Percentiles rank a stretch among this genome's conserved stretches.
These are phyloP conservation scores for Malthinus flaveolus DNA, from an alignment of 2,888 invertebrate species.

Conservation along the genomic window DNA sequence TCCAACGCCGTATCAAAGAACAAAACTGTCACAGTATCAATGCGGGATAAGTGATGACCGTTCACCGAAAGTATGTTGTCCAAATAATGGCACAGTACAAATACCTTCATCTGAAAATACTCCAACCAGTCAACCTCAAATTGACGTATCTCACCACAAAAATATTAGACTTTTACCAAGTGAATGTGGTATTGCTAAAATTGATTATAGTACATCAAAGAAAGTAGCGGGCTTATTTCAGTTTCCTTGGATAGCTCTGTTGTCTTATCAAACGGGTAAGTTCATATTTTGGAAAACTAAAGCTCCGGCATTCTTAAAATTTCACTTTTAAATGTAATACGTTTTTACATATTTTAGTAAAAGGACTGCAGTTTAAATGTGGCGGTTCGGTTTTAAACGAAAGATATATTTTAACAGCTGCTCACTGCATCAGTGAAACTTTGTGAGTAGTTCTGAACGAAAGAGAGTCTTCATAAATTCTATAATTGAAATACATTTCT, in stretches of 20 bases:
- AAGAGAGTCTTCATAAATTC: background rate
- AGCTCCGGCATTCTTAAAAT: slow-evolving; percentile 63
- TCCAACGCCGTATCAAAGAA: background rate
- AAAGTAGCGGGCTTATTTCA: slow-evolving; percentile 55
- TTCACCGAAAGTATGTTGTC: background rate
- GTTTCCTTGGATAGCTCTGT: slow-evolving; percentile 77
- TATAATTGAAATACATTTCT: background rate
- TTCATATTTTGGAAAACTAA: slow-evolving; percentile 60
- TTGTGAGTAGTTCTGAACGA: background rate
- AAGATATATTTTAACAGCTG: slow-evolving; percentile 58
- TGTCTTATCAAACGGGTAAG: slow-evolving; percentile 59
- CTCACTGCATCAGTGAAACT: slow-evolving; percentile 60
- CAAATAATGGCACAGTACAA: background rate
- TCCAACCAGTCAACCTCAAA: background rate
- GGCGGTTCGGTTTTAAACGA: slow-evolving; percentile 57
- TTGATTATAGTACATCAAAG: background rate
- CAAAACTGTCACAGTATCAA: background rate
- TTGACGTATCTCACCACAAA: background rate
- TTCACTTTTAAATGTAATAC: background rate
- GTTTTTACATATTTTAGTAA: slow-evolving; percentile 36
- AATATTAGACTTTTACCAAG: background rate
- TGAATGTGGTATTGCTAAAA: background rate
- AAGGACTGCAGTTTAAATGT: slow-evolving; percentile 50
- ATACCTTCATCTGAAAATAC: background rate
- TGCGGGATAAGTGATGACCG: background rate